Base-by-base conservation (phyloP, 2,888 invertebrate genomes). In the Seira musarum region DNA sequence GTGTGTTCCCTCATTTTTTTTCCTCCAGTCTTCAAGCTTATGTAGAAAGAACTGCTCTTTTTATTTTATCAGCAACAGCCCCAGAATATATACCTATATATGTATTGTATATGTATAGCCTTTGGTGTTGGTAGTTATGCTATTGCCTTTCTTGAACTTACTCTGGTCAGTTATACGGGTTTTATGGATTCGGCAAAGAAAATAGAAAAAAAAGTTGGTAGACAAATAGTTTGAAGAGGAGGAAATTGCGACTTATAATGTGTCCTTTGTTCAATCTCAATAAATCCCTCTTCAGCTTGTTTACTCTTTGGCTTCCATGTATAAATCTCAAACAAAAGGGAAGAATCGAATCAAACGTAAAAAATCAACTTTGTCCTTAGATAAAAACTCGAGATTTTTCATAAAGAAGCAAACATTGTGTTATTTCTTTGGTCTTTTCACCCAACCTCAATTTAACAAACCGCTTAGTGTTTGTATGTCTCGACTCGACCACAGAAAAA, bases 201-300 rank as follows among this genome's bases (percentile, higher is more conserved):
- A 76, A 63, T 68, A 68, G 68, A 74, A n/a, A n/a, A n/a, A 57
- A 70, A 53, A 76, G 63, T 63, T 64, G 57, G 70, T 46, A 64
- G 60, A 66, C 64, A 71, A 40, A 40, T 70, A 77, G 60, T 49
- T 49, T 77, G 66, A 65, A 68, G 78, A 72, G 78, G 72, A 78
- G 78, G 78, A 78, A 78, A 78, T 78, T 78, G 78, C 63, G 67
- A 68, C 61, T 72, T 78, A 68, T 72, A 78, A 78, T 68, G 66
- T 78, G 78, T 72, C 71, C 49, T 78, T 72, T 78, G 72, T 72
- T 40, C 78, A 78, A 78, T 78, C 66, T 40, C 78, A 78, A 78
- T 78, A 78, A 78, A 78, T 72, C 78, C 78, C 78, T 67, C 78
- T 78, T 78, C 66, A 78, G 53, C 71, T 78, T 78, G 71, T 78